Percentiles rank a stretch among this genome's conserved stretches.
Conservation (phyloP, 2,113 vertebrate genomes). For the Hipposideros armiger region DNA sequence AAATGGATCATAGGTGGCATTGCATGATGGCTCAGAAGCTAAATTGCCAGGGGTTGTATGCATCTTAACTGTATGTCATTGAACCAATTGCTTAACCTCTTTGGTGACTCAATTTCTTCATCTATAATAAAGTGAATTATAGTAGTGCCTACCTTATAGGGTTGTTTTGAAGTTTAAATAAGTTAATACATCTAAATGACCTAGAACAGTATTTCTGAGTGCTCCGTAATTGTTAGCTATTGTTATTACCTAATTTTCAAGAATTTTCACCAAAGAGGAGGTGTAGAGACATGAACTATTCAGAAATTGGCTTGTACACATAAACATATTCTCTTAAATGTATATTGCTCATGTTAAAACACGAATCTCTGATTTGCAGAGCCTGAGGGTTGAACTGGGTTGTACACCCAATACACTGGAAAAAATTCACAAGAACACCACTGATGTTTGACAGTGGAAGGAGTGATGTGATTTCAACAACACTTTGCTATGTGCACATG, state of each 20-base stretch:
- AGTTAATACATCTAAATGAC: not conserved
- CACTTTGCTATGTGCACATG: not conserved
- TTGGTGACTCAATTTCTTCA: not conserved
- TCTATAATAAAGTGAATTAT: not conserved
- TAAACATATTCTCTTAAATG: slow-evolving; percentile 8
- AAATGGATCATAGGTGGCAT: not conserved
- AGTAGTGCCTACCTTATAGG: not conserved
- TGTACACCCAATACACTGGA: not conserved
- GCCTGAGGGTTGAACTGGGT: not conserved
- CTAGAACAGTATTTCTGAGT: not conserved
- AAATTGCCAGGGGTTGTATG: not conserved
- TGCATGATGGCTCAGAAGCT: not conserved
- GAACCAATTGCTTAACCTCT: not conserved
- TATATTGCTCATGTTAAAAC: slow-evolving; percentile 18
- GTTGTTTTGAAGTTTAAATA: not conserved
- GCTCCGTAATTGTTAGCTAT: not conserved
- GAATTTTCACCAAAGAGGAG: slow-evolving; percentile 38
- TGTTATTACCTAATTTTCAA: not conserved
- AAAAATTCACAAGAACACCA: not conserved
- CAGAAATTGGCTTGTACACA: not conserved
- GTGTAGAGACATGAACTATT: not conserved
- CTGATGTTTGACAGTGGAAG: not conserved
- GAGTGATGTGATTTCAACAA: not conserved
- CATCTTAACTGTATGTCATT: not conserved
- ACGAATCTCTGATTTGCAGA: not conserved